phyloP scores from a whole-genome alignment of 1,140 invertebrate species.

The Venturia canescens region DNA sequence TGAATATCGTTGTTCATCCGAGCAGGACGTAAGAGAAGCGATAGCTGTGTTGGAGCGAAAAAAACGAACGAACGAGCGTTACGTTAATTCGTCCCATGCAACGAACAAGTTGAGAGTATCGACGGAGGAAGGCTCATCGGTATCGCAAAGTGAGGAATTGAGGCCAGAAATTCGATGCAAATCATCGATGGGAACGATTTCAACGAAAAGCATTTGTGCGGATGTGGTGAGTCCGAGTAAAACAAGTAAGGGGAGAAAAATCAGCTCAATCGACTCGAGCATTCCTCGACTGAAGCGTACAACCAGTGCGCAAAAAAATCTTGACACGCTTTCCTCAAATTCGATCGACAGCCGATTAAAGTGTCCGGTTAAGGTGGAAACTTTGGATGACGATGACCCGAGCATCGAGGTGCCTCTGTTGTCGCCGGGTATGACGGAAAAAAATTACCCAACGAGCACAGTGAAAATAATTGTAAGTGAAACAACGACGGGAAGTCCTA shows the following conservation, averaged over 20 bases:
- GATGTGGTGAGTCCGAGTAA: not conserved
- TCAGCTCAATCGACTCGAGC: conserved; percentile 13
- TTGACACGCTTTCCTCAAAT: conserved; percentile 59
- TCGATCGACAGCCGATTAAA: conserved; percentile 48
- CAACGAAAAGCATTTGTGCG: not conserved
- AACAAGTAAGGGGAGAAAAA: conserved; percentile 23
- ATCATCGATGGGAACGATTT: not conserved
- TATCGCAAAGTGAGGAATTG: not conserved
- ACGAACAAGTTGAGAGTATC: conserved; percentile 10
- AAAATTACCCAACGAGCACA: conserved; percentile 57
- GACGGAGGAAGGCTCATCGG: not conserved
- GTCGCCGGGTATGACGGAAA: conserved; percentile 47
- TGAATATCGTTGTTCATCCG: conserved; percentile 61
- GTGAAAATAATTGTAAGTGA: conserved; percentile 70
- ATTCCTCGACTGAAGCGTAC: conserved; percentile 64
- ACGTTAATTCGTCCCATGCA: conserved; percentile 41
- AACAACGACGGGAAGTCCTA: conserved; percentile 45
- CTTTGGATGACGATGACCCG: conserved; percentile 47
- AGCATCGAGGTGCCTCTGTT: not conserved
- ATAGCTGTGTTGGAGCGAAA: conserved; percentile 61
- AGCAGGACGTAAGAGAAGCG: conserved; percentile 68
- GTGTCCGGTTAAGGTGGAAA: conserved; percentile 51
- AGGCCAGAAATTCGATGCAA: not conserved
- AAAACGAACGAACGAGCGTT: conserved; percentile 57
- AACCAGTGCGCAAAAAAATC: conserved; percentile 64